A percentile compares a stretch with the other conserved stretches of the same genome.
These are phyloP conservation scores for Syngnathus acus DNA, from an alignment of 2,797 vertebrate species.

Conservation along the genomic window DNA sequence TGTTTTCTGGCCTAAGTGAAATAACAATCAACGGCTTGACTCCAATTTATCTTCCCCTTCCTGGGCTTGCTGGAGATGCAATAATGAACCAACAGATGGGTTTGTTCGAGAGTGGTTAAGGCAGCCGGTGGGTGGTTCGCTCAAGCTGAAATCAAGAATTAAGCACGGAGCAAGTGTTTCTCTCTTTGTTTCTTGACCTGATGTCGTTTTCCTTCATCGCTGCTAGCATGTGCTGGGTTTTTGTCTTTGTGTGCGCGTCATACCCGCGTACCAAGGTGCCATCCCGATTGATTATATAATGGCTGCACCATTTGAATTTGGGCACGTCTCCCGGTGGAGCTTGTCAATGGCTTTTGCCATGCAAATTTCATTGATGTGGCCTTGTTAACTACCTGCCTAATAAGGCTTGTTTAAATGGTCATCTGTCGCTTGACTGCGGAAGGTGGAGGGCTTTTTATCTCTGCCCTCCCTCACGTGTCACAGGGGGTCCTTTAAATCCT, in stretches of 20 bases:
- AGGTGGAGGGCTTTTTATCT: conserved; percentile 46
- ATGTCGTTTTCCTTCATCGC: conserved; percentile 10
- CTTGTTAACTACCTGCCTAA: conserved; percentile 62
- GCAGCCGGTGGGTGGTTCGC: conserved; percentile 65
- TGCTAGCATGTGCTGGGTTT: conserved; percentile 13
- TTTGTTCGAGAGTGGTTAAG: conserved; percentile 73
- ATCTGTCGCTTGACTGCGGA: conserved; percentile 54
- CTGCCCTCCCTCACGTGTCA: conserved; percentile 51
- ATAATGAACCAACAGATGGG: conserved; percentile 77
- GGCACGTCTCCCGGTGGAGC: conserved; percentile 31
- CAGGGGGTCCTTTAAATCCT: conserved; percentile 55
- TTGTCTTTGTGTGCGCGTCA: conserved; percentile 23
- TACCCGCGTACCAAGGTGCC: conserved; percentile 44
- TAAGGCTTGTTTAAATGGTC: conserved; percentile 61
- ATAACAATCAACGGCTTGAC: background rate
- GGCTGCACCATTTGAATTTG: conserved; percentile 24
- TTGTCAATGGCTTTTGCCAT: conserved; percentile 51
- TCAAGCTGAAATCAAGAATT: conserved; percentile 41
- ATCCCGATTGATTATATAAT: conserved; percentile 35
- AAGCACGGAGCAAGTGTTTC: conserved; percentile 18
- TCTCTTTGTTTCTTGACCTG: conserved; percentile 31
- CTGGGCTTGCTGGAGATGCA: conserved; percentile 58
- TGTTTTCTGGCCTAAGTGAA: background rate
- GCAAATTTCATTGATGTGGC: conserved; percentile 48
- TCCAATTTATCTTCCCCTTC: conserved; percentile 25